phyloP scores from a whole-genome alignment of 2,797 vertebrate genomes.

The Chelonia mydas region DNA sequence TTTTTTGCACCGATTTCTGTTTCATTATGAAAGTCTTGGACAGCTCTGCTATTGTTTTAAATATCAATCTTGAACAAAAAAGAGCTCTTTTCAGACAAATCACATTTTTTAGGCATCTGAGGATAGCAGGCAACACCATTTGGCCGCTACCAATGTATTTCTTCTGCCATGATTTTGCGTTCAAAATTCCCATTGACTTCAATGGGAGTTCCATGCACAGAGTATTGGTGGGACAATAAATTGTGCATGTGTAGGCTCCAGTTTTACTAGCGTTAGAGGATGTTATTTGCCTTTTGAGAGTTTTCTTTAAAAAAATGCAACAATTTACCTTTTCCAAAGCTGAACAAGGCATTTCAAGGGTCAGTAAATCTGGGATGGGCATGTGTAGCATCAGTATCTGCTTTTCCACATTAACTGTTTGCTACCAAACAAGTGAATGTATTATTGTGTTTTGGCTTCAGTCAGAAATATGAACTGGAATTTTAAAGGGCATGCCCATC shows the following conservation, averaged over 20 bases:
- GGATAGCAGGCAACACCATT: background rate
- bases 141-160: constrained; percentile 8
- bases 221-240: background rate
- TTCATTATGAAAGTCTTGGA: background rate
- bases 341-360: background rate
- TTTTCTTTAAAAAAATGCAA: background rate
- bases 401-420: background rate
- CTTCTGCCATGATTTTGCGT: background rate
- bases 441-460: background rate
- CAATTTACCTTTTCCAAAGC: background rate
- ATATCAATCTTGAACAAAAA: background rate
- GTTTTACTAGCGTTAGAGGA: constrained; percentile 1
- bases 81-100: background rate
- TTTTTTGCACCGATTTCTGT: background rate
- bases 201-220: background rate
- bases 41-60: background rate
- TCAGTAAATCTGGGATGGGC: background rate
- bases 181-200: background rate
- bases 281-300: background rate
- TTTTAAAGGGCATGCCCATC: constrained; percentile 1
- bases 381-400: background rate
- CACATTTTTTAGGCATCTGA: constrained; percentile 19
- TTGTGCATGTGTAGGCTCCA: background rate
- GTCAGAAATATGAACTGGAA: background rate
- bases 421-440: background rate